A percentile compares a stretch with the other conserved stretches of the same genome.
These are phyloP conservation scores for Parnassius glacialis DNA, from an alignment of 2,888 invertebrate species.

Conservation along the genomic window DNA sequence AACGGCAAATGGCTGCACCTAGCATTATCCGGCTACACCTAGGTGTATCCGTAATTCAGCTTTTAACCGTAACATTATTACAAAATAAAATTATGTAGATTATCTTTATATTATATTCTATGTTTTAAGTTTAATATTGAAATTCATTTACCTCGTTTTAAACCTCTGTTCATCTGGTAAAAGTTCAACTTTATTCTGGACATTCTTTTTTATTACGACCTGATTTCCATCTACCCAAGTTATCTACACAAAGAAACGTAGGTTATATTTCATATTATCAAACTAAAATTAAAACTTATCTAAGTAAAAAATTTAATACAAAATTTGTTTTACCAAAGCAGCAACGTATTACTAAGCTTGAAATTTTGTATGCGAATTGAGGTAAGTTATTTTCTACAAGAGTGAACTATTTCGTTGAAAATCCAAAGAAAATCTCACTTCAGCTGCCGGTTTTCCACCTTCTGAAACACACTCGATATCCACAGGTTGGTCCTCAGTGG, in stretches of 20 bases:
- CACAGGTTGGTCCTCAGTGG: constrained; percentile 94
- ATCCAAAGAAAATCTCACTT: constrained; percentile 73
- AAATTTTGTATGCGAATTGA: background rate
- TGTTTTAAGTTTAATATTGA: too few species aligned
- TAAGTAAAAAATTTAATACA: background rate
- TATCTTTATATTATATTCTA: too few species aligned
- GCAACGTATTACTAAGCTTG: background rate
- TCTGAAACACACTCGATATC: constrained; percentile 94
- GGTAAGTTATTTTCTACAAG: background rate
- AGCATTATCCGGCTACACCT: too few species aligned
- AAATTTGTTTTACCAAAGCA: background rate
- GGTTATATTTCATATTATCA: background rate
- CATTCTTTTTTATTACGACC: constrained; percentile 88
- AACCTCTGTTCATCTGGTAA: constrained; percentile 89
- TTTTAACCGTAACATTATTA: too few species aligned
- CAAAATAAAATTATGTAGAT: too few species aligned
- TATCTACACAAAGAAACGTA: constrained; percentile 78
- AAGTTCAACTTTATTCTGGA: constrained; percentile 87
- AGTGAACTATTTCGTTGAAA: constrained; percentile 14
- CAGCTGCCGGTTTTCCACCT: constrained; percentile 96
- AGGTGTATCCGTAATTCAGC: too few species aligned
- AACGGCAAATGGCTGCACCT: too few species aligned
- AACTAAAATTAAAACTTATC: background rate
- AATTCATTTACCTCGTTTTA: constrained; percentile 81
- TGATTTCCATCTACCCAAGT: constrained; percentile 96